phyloP scores from a whole-genome alignment of 1,140 invertebrate species.

The Pseudomyrmex gracilis region DNA sequence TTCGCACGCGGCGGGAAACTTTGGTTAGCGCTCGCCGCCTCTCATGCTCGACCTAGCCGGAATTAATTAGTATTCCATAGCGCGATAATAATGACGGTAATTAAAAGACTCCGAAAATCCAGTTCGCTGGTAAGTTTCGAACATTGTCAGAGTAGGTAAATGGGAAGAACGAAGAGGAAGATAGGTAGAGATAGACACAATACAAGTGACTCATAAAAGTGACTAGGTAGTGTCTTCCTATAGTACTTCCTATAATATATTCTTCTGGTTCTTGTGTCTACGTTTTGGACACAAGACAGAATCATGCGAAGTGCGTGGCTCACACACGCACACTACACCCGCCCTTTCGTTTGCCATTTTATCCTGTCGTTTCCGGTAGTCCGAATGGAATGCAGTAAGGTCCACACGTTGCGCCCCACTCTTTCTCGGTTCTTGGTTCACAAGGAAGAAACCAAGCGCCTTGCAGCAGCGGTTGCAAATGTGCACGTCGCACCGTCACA shows the following conservation, averaged over 20 bases:
- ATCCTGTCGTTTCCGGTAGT: slow-evolving; percentile 52
- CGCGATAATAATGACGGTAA: slow-evolving; percentile 58
- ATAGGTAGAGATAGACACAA: slow-evolving; percentile 26
- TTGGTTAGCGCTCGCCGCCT: background rate
- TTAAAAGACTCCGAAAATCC: slow-evolving; percentile 65
- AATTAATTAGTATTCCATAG: slow-evolving; percentile 65
- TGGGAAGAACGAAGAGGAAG: background rate
- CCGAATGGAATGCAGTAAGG: background rate
- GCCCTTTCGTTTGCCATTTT: slow-evolving; percentile 1
- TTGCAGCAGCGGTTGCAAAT: slow-evolving; percentile 69
- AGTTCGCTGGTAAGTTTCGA: slow-evolving; percentile 51
- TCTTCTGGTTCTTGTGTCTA: slow-evolving; percentile 67
- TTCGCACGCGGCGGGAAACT: slow-evolving; percentile 34
- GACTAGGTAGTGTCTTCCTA: slow-evolving; percentile 55
- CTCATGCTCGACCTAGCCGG: slow-evolving; percentile 21
- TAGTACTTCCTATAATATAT: slow-evolving; percentile 59
- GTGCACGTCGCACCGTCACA: slow-evolving; percentile 36
- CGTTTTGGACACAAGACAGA: no score
- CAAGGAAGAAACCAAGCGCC: slow-evolving; percentile 52
- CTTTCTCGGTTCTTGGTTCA: slow-evolving; percentile 35
- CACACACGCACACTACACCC: slow-evolving; percentile 58
- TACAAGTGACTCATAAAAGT: slow-evolving; percentile 40
- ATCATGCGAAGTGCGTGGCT: no score
- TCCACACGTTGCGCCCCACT: slow-evolving; percentile 47
- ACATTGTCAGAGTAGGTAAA: background rate